phyloP scores from a whole-genome alignment of 2,113 vertebrate genomes.

The Tyto alba region DNA sequence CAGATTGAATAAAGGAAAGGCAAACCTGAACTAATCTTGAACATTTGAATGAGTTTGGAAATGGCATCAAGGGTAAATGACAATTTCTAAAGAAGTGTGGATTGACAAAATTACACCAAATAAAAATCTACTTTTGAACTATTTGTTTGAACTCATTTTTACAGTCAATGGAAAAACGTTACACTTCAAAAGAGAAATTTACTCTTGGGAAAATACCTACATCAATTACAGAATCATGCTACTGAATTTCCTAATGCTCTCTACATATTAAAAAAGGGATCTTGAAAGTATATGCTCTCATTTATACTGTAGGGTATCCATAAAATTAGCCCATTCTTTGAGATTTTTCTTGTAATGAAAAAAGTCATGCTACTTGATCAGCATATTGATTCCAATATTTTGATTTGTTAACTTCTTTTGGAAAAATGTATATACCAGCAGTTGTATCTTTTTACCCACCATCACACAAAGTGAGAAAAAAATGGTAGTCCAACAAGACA shows the following conservation, averaged over 20 bases:
- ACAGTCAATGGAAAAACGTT: background rate
- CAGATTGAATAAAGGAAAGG: background rate
- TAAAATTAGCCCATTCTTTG: background rate
- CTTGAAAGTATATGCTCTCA: background rate
- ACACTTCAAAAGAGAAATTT: background rate
- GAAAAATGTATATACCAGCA: background rate
- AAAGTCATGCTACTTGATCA: background rate
- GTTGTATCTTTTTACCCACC: background rate
- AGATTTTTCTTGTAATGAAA: background rate
- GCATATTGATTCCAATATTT: background rate
- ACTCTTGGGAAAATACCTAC: background rate
- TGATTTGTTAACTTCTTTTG: background rate
- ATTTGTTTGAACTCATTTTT: background rate
- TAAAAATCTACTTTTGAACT: background rate
- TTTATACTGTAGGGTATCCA: background rate
- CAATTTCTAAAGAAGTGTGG: background rate
- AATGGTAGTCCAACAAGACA: background rate
- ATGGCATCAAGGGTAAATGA: background rate
- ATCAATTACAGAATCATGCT: background rate
- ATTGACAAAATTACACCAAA: background rate
- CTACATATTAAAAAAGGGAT: background rate
- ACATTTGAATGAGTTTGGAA: background rate
- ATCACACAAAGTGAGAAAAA: background rate
- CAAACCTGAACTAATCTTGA: background rate
- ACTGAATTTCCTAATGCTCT: background rate